Conservation (phyloP, 2,797 vertebrate genomes). For the Hemibagrus guttatus region DNA sequence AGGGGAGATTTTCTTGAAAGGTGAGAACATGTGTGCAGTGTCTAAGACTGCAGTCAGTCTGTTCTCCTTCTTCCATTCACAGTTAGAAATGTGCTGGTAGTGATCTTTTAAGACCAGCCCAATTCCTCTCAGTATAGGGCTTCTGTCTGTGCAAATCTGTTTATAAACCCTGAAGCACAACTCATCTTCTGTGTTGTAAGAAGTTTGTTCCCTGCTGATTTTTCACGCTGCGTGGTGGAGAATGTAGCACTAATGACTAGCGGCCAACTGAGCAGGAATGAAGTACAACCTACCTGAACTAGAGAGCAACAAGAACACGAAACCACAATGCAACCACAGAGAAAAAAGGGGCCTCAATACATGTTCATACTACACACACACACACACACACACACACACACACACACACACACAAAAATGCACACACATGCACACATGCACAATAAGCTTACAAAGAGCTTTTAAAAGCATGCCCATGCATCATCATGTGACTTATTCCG, state of each 20-base stretch:
- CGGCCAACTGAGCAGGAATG: constrained; percentile 13
- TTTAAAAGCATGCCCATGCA: constrained; percentile 13
- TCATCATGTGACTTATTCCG: not conserved
- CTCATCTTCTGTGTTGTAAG: not conserved
- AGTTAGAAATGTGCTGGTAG: not conserved
- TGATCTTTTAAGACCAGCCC: not conserved
- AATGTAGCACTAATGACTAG: not conserved
- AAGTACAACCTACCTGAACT: constrained; percentile 44
- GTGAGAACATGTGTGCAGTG: not conserved
- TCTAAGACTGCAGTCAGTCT: not conserved
- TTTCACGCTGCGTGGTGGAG: not conserved
- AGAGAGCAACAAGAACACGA: constrained; percentile 41
- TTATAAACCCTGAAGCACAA: not conserved
- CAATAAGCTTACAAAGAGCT: not conserved
- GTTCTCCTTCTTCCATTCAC: not conserved
- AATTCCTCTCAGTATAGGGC: not conserved
- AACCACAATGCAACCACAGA: constrained; percentile 53
- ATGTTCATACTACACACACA: constrained; percentile 21
- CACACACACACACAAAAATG: not conserved
- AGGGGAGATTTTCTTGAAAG: not conserved
- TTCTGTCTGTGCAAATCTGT: not conserved
- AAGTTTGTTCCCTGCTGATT: not conserved
- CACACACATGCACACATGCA: not conserved
- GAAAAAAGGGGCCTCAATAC: constrained; percentile 36
- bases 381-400: not conserved